Evolutionary conservation across 2,797 vertebrate species (phyloP).

Genomic region (Loriculus beryllinus): DNA sequence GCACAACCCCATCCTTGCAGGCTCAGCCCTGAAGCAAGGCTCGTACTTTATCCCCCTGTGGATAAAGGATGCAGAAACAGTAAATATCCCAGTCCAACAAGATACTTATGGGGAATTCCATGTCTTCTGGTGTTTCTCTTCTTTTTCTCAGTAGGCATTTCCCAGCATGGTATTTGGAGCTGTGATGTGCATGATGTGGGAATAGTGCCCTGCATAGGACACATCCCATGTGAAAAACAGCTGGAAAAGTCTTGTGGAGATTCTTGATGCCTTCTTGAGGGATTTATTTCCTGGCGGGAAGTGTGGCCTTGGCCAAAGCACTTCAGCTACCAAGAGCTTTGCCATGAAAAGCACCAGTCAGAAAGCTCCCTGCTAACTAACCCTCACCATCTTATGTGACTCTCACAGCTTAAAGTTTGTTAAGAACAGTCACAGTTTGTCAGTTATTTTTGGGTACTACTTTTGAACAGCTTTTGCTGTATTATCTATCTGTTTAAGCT

Average conservation of each 20-base stretch:
- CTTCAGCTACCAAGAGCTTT: background rate
- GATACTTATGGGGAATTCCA: background rate
- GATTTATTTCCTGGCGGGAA: background rate
- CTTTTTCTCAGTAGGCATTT: background rate
- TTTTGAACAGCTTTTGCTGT: background rate
- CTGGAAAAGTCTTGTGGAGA: background rate
- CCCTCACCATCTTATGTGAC: background rate
- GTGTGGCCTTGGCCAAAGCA: background rate
- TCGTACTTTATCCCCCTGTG: background rate
- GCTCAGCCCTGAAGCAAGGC: rapidly evolving
- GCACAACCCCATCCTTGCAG: rapidly evolving
- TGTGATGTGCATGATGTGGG: rapidly evolving
- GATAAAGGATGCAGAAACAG: background rate
- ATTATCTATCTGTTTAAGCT: background rate
- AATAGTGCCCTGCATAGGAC: rapidly evolving
- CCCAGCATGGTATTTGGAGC: rapidly evolving
- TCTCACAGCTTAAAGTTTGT: background rate
- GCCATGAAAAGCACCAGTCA: background rate
- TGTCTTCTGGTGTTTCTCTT: background rate
- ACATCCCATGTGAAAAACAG: background rate
- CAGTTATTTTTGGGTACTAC: background rate
- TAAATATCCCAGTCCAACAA: background rate
- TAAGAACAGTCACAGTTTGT: background rate
- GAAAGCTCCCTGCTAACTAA: background rate
- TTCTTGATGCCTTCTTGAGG: background rate